Evolutionary conservation across 2,888 invertebrate species (phyloP), one percentile per base, ranked within the genome.

Genomic region (Portevinia maculata): DNA sequence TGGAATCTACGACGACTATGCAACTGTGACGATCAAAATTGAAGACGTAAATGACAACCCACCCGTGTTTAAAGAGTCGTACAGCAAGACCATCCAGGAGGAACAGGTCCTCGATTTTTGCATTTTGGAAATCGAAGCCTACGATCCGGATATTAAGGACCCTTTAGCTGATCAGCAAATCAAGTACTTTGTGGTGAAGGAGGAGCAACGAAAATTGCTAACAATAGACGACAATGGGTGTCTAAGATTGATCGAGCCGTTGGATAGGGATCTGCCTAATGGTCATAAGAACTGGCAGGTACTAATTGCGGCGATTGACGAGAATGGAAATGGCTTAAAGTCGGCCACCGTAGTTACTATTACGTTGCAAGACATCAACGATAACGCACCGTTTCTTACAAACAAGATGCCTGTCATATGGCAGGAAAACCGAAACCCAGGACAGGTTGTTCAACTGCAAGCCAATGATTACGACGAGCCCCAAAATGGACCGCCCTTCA

Each of bases 1-100:
- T 89, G 97, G 97, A 1, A 92, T 94, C 57, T 96, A 93, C 88
- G 94, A 96, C 85, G 97, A 97, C 87, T 94, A 94, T 69, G 95
- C 97, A 0, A 94, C 93, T 86, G 98, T 98, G 0, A 93, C 94
- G 57, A 97, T 98, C 55, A 94, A 94, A 86, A 95, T 98, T 62
- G 95, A 94, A 86, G 96, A 99, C 89, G 95, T 98, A 50, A 99
- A 99, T 88, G 99, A 99, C 89, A 97, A 98, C 89, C 94, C 95
- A 0, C 99, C 99, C 0, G 93, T 94, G 1, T 98, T 99, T 88
- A 90, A 93, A 53, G 94, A 94, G 59, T 92, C 94, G 57, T 94
- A 94, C 86, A 94, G 94, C 62, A 94, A 94, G 57, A 94, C 94
- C 0, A 95, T 97, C 75, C 91, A 93, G 53, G 97, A 97, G 88